Evolutionary conservation across 64 coral and sea anemone genomes (phyloP).

Genomic region (Pocillopora verrucosa): DNA sequence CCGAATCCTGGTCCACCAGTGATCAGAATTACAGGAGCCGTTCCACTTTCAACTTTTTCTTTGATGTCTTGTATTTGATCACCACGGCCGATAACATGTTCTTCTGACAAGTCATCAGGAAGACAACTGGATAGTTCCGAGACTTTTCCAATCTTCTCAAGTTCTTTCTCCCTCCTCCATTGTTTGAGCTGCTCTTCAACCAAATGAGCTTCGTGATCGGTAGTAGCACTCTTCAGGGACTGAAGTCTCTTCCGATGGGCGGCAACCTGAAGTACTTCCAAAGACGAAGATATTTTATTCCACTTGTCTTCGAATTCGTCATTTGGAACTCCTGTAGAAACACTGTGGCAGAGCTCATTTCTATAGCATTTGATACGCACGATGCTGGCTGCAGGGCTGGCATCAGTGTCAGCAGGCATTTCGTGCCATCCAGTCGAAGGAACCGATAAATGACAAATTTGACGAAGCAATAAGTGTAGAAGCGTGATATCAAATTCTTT

Average conservation of each 20-base stretch:
- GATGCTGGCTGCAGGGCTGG: conserved; percentile 20
- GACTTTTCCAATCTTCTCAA: too few relatives aligned
- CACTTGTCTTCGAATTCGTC: too few relatives aligned
- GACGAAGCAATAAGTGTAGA: conserved; percentile 25
- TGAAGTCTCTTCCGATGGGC: conserved; percentile 53
- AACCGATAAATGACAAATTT: conserved; percentile 27
- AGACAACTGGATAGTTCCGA: too few relatives aligned
- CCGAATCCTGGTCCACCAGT: too few relatives aligned
- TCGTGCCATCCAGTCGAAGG: conserved; percentile 54
- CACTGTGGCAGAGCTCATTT: conserved; percentile 52
- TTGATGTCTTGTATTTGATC: too few relatives aligned
- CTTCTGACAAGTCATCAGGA: too few relatives aligned
- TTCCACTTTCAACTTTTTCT: too few relatives aligned
- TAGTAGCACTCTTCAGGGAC: conserved; percentile 21
- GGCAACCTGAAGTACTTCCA: too few relatives aligned
- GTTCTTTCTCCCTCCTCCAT: not conserved
- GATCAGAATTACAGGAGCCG: too few relatives aligned
- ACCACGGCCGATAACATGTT: too few relatives aligned
- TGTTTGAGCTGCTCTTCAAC: conserved; percentile 13
- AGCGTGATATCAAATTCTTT: conserved; percentile 48
- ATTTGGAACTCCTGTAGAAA: too few relatives aligned
- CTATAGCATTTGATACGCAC: conserved; percentile 47
- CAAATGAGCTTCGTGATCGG: not conserved
- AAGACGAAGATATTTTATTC: too few relatives aligned
- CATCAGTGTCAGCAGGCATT: conserved; percentile 8